A percentile compares a stretch with the other conserved stretches of the same genome.
Evolutionary conservation across 2,797 vertebrate genomes (phyloP).

Genomic region (Cyprinella venusta): DNA sequence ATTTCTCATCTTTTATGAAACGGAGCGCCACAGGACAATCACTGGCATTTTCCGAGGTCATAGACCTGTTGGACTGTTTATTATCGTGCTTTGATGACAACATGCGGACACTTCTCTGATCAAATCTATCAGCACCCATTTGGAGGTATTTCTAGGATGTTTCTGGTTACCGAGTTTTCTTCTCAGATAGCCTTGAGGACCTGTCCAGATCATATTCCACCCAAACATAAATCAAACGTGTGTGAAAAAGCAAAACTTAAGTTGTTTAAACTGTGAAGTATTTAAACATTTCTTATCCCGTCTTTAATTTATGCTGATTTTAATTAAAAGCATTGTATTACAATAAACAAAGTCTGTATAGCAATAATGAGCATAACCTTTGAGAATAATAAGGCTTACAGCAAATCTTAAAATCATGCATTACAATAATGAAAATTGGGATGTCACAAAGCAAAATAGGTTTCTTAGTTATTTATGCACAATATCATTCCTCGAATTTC

Average conservation of each 20-base stretch:
- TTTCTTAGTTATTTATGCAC: constrained; percentile 11
- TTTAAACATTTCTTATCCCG: background rate
- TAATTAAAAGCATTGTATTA: background rate
- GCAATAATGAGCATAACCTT: background rate
- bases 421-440: background rate
- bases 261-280: background rate
- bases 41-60: constrained; percentile 11
- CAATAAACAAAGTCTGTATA: background rate
- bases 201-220: constrained; percentile 1
- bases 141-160: background rate
- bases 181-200: too few species aligned
- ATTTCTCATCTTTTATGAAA: constrained; percentile 4
- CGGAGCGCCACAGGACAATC: constrained; percentile 32
- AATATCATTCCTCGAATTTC: background rate
- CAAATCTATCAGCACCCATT: too few species aligned
- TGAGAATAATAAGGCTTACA: background rate
- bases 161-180: background rate
- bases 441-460: background rate
- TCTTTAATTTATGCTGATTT: background rate
- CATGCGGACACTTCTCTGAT: background rate
- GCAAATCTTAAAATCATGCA: background rate
- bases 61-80: constrained; percentile 7
- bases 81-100: background rate
- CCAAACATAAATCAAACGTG: background rate
- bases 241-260: background rate